Base-by-base conservation (phyloP, 1,140 invertebrate genomes). In the Zaprionus nigranus region DNA sequence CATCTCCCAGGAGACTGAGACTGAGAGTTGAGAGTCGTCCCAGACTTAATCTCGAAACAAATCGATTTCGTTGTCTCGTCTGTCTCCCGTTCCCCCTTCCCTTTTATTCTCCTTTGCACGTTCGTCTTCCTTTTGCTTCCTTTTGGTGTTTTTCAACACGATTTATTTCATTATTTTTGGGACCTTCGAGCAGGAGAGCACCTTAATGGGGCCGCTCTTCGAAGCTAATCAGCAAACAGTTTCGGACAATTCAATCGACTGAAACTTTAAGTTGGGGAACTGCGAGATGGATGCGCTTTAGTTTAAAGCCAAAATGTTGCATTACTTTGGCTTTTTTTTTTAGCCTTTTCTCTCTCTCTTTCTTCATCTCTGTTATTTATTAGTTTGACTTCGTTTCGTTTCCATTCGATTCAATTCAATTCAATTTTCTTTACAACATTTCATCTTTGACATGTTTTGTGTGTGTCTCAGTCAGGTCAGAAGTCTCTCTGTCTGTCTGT, bases 1-100 rank as follows among this genome's bases (percentile, higher is more conserved):
- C 64, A 73, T 43, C 38, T 58, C 72, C 65, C 79, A 46, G 76
- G 79, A 87, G 79, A 77, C 58, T 51, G 46, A 20, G 46, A 20
- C 20, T 7, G 40, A 13, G 40, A 13, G 69, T 53, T 65, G 70
- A 74, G 70, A 71, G 67, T 51, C 69, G 71, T 77, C 81, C 78
- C 75, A 76, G 90, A 87, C 90, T 91, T 91, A 91, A 91, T 91
- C 90, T 90, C 67, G 81, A 91, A 91, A 91, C 82, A 91, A 91
- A 91, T 91, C 90, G 90, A 91, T 91, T 91, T 77, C 74, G 79
- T 81, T 79, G 78, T 83, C 84, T 66, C 54, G 75, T 79, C 81
- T 82, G 67, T 40, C 51, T 38, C 46, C 30, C 20, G 12, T 58
- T 62, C 58, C 11, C 46, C 28, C 43, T 30, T 28, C 9, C n/a